Conservation (phyloP, 2,888 invertebrate species). For the Amphipyra tragopoginis region DNA sequence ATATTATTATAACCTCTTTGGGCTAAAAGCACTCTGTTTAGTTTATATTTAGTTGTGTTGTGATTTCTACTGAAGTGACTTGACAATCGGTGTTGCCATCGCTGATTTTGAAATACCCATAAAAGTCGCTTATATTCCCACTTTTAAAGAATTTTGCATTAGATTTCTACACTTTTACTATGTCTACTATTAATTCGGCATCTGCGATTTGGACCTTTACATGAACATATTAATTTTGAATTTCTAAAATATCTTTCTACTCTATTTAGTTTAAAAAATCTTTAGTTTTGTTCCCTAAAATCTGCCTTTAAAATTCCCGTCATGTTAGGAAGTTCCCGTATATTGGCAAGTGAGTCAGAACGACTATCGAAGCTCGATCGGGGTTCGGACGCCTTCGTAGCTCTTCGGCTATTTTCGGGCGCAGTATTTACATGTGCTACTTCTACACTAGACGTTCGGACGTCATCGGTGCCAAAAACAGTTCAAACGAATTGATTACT, state of each 20-base stretch:
- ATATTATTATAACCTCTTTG: constrained; percentile 12
- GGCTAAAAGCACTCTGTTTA: constrained; percentile 31
- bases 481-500: too few species aligned
- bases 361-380: constrained; percentile 24
- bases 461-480: too few species aligned
- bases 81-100: constrained; percentile 20
- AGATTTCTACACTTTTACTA: background rate
- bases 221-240: too few species aligned
- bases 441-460: background rate
- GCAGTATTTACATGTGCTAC: background rate
- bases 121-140: background rate
- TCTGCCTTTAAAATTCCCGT: background rate
- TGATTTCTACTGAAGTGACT: constrained; percentile 18
- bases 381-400: constrained; percentile 28
- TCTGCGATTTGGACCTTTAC: too few species aligned
- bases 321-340: background rate
- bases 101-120: constrained; percentile 4
- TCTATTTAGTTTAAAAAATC: background rate
- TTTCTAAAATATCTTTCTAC: too few species aligned
- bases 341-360: constrained; percentile 23
- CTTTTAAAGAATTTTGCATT: background rate
- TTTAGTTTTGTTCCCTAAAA: background rate
- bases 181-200: background rate
- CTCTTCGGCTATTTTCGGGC: constrained; percentile 19
- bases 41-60: constrained; percentile 27